Percentiles rank a stretch among this genome's conserved stretches.
These are phyloP conservation scores for Ctena decussata DNA, from an alignment of 2,888 invertebrate genomes.

Conservation along the genomic window DNA sequence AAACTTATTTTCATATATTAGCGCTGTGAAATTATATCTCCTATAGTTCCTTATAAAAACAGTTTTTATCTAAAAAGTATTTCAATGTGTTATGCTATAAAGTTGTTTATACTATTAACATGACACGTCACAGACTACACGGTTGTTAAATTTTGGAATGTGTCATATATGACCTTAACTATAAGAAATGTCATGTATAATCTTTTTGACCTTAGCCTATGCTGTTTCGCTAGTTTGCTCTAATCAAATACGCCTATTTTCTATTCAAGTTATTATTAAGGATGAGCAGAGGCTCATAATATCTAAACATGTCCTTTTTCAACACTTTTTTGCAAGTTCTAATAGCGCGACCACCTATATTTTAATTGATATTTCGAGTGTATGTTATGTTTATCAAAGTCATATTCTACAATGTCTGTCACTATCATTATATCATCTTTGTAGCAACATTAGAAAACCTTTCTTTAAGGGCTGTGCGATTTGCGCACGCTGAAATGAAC, in stretches of 20 bases:
- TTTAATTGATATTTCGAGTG: not conserved
- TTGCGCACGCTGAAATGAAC: too few relatives aligned
- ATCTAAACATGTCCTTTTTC: not conserved
- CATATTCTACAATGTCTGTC: not conserved
- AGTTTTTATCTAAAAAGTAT: not conserved
- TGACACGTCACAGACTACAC: not conserved
- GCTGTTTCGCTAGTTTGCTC: too few relatives aligned
- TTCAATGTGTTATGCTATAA: not conserved
- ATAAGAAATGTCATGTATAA: not conserved
- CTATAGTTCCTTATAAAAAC: not conserved
- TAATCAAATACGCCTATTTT: not conserved
- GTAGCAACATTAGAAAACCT: too few relatives aligned
- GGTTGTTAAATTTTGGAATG: not conserved
- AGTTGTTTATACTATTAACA: not conserved
- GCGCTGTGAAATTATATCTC: not conserved
- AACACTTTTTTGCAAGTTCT: not conserved
- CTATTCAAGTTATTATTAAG: not conserved
- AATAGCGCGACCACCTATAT: not conserved
- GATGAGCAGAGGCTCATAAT: not conserved
- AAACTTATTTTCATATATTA: not conserved
- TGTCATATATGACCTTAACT: not conserved
- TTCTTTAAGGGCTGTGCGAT: too few relatives aligned
- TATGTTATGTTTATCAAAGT: not conserved
- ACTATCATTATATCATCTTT: too few relatives aligned
- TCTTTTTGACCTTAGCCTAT: not conserved